Percentiles rank a stretch among this genome's conserved stretches.
These are phyloP conservation scores for Aphrophora alni DNA, from an alignment of 2,888 invertebrate genomes.

Conservation along the genomic window DNA sequence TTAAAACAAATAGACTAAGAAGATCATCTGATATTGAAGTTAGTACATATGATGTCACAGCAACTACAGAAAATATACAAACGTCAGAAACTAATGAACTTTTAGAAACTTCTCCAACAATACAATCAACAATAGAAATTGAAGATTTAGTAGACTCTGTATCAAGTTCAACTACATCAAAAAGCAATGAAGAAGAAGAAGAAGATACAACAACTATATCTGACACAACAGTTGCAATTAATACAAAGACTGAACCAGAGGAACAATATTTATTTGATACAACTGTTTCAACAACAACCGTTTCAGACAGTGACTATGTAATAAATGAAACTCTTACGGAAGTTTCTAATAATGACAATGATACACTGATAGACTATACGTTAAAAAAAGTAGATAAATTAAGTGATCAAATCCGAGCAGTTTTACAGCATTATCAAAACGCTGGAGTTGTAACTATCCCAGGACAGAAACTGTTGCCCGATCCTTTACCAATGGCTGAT, in stretches of 20 bases:
- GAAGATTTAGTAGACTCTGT: not conserved
- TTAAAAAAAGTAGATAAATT: constrained; percentile 62
- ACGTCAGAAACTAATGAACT: not conserved
- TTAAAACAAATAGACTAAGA: not conserved
- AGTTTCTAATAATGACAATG: not conserved
- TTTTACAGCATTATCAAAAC: constrained; percentile 81
- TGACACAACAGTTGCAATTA: not conserved
- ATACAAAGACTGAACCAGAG: not conserved
- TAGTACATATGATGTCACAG: not conserved
- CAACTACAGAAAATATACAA: not conserved
- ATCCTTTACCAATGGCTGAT: constrained; percentile 80
- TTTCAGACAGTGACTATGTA: not conserved
- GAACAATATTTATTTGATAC: not conserved
- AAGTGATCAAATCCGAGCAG: constrained; percentile 71
- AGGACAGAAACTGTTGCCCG: constrained; percentile 73
- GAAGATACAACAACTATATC: not conserved
- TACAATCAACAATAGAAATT: not conserved
- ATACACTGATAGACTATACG: constrained; percentile 12
- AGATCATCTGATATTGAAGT: not conserved
- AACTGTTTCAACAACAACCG: constrained; percentile 7
- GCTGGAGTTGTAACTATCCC: constrained; percentile 83
- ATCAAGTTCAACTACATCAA: not conserved
- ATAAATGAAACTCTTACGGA: not conserved
- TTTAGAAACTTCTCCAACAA: not conserved
- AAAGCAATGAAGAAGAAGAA: not conserved